These are phyloP conservation scores for Daktulosphaira vitifoliae DNA, from an alignment of 1,140 invertebrate species.

Conservation along the genomic window DNA sequence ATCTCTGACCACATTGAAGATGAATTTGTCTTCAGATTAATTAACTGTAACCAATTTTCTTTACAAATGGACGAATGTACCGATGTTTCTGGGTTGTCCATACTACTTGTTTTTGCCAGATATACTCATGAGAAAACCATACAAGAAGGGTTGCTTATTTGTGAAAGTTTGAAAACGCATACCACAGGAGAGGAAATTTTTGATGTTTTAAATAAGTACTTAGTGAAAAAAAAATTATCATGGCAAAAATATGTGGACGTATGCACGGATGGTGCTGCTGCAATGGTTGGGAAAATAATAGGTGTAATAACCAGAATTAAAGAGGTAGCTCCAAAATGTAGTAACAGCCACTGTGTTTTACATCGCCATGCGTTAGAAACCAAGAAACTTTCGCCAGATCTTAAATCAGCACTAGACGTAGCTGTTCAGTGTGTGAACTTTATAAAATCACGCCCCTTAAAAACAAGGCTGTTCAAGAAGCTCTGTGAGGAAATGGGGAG, in stretches of 20 bases:
- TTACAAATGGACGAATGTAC: conserved; percentile 4
- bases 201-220: background rate
- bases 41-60: background rate
- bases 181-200: conserved; percentile 24
- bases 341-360: conserved; percentile 8
- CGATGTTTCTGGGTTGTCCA: background rate
- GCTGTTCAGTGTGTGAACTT: conserved; percentile 9
- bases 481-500: conserved; percentile 6
- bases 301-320: background rate
- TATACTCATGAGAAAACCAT: conserved; percentile 17
- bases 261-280: conserved; percentile 22
- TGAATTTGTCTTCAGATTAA: background rate
- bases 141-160: conserved; percentile 19
- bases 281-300: conserved; percentile 19
- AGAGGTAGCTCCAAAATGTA: conserved; percentile 13
- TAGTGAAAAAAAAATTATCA: conserved; percentile 1
- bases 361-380: conserved; percentile 16
- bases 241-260: conserved; percentile 13
- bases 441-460: background rate
- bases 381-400: conserved; percentile 11
- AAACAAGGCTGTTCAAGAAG: conserved; percentile 16
- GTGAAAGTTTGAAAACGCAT: conserved; percentile 2
- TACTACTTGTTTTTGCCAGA: conserved; percentile 3
- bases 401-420: conserved; percentile 9
- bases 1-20: conserved; percentile 3